phyloP scores from a whole-genome alignment of 2,113 vertebrate species.

The Gymnogyps californianus region DNA sequence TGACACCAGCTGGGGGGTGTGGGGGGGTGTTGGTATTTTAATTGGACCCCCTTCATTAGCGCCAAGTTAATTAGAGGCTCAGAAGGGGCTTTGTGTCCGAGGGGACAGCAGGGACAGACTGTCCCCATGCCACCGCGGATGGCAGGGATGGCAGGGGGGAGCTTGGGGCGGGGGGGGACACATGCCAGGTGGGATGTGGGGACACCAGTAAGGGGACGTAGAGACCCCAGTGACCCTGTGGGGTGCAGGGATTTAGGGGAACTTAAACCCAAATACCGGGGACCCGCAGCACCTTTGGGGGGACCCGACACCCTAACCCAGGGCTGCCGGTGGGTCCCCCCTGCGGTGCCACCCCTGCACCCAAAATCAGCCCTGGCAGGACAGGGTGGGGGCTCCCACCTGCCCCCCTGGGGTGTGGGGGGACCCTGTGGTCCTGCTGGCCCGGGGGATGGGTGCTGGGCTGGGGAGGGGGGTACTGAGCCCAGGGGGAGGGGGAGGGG shows the following conservation, averaged over 20 bases:
- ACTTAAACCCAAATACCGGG: not conserved
- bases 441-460: not conserved
- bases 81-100: not conserved
- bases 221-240: not conserved
- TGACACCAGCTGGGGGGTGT: not conserved
- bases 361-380: not conserved
- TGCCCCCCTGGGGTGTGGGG: not conserved
- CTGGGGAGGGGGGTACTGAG: not conserved
- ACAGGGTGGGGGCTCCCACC: not conserved
- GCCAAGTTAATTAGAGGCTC: constrained; percentile 26
- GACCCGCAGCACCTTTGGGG: not conserved
- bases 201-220: not conserved
- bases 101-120: not conserved
- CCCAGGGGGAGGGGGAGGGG: not conserved
- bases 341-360: not conserved
- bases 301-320: not conserved
- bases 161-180: not conserved
- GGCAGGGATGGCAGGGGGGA: not conserved
- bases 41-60: constrained; percentile 15
- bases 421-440: not conserved
- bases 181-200: not conserved
- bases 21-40: not conserved
- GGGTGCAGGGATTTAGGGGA: not conserved
- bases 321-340: not conserved
- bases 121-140: not conserved